Conservation (phyloP, 2,888 invertebrate species). For the Luperina nickerlii region DNA sequence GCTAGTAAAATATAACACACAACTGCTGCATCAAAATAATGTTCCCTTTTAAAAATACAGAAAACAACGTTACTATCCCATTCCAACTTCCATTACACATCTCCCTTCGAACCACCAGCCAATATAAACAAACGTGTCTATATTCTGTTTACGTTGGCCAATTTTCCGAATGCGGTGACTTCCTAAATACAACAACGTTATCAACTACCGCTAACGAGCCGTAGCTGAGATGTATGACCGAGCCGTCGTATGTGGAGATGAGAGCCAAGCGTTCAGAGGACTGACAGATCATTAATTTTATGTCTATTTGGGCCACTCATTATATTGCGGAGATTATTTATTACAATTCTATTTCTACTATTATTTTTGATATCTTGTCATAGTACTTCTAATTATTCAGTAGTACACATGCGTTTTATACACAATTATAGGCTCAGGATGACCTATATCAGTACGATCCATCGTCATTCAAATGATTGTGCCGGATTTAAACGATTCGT, state of each 20-base stretch:
- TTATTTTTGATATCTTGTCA: neutral
- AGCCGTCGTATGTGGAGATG: slow-evolving; percentile 2
- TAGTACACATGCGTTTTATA: too few relatives aligned
- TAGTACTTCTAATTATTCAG: too few relatives aligned
- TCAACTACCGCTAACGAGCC: slow-evolving; percentile 42
- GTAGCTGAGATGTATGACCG: slow-evolving; percentile 35
- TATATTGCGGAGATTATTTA: slow-evolving; percentile 19
- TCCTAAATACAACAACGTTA: slow-evolving; percentile 14
- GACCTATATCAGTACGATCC: too few relatives aligned
- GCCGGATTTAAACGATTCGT: too few relatives aligned
- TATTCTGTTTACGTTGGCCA: slow-evolving; percentile 13
- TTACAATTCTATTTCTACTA: neutral
- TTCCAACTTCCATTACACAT: neutral
- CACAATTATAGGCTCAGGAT: too few relatives aligned
- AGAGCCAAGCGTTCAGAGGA: slow-evolving; percentile 42
- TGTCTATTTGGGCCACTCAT: slow-evolving; percentile 35
- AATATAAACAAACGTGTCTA: slow-evolving; percentile 21
- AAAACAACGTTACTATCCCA: neutral
- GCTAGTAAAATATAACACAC: too few relatives aligned
- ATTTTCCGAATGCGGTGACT: slow-evolving; percentile 18
- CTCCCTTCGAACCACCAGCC: slow-evolving; percentile 6
- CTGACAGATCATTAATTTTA: slow-evolving; percentile 47
- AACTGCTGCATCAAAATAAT: neutral
- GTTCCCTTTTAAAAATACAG: neutral
- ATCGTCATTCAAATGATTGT: too few relatives aligned